phyloP scores from a whole-genome alignment of 2,888 invertebrate genomes.

The Oligia latruncula region DNA sequence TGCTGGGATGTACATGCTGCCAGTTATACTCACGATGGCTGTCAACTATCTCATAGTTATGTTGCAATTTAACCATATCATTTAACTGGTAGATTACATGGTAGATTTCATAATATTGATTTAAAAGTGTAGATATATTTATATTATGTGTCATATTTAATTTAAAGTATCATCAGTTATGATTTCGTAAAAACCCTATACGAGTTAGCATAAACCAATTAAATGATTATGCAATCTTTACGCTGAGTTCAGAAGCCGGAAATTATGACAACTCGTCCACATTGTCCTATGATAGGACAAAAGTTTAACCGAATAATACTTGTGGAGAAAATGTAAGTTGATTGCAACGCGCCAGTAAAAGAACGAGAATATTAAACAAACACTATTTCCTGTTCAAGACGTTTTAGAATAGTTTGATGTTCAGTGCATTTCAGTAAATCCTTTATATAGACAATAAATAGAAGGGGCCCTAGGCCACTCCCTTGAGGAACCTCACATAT shows the following conservation, averaged over 20 bases:
- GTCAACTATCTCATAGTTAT: conserved; percentile 26
- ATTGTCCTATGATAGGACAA: not conserved
- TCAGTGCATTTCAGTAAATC: too few relatives aligned
- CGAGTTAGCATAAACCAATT: not conserved
- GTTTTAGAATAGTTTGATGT: too few relatives aligned
- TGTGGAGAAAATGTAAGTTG: not conserved
- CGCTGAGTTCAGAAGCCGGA: too few relatives aligned
- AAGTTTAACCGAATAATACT: not conserved
- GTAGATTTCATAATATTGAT: not conserved
- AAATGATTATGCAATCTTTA: not conserved
- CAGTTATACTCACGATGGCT: not conserved
- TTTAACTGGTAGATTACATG: not conserved
- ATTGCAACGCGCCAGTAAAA: not conserved
- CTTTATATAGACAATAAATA: too few relatives aligned
- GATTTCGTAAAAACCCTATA: not conserved
- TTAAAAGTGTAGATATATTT: not conserved
- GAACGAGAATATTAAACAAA: not conserved
- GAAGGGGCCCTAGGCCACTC: too few relatives aligned
- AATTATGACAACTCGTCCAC: not conserved
- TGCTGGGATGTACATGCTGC: conserved; percentile 1
- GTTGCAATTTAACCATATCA: conserved; percentile 15
- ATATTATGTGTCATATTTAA: not conserved
- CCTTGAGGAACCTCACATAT: too few relatives aligned
- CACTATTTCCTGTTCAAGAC: not conserved
- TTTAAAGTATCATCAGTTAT: not conserved